Percentiles rank a stretch among this genome's conserved stretches.
phyloP scores from a whole-genome alignment of 2,113 vertebrate species.

The Rana temporaria region DNA sequence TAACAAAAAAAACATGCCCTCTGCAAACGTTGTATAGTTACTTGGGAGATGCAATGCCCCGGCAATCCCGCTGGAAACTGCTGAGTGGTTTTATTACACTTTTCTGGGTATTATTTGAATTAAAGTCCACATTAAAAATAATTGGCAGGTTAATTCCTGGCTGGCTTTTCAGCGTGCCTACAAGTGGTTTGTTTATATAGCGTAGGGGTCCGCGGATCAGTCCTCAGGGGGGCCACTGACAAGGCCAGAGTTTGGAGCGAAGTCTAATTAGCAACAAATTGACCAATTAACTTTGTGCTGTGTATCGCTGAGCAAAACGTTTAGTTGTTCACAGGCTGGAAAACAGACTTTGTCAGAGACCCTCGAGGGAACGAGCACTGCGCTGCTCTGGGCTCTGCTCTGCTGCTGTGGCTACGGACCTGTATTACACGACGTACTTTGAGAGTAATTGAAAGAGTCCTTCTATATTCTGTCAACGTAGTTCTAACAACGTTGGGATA shows the following conservation, averaged over 20 bases:
- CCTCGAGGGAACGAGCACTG: background rate
- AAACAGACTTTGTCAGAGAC: slow-evolving; percentile 7
- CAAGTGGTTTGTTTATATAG: background rate
- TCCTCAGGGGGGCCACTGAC: background rate
- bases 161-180: background rate
- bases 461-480: too few relatives aligned
- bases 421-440: background rate
- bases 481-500: too few relatives aligned
- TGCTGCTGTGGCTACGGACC: background rate
- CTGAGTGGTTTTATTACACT: background rate
- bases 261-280: slow-evolving; percentile 29
- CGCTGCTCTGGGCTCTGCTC: background rate
- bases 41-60: background rate
- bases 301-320: background rate
- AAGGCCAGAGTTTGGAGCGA: background rate
- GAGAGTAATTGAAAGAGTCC: too few relatives aligned
- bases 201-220: background rate
- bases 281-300: slow-evolving; percentile 26
- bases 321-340: background rate
- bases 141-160: slow-evolving; percentile 7
- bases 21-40: background rate
- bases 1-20: background rate
- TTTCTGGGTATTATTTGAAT: slow-evolving; percentile 20
- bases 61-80: background rate
- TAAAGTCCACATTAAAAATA: slow-evolving; percentile 7